Evolutionary conservation across 2,113 vertebrate genomes (phyloP), one percentile per base, ranked within the genome.

Genomic region (Grantiella picta): DNA sequence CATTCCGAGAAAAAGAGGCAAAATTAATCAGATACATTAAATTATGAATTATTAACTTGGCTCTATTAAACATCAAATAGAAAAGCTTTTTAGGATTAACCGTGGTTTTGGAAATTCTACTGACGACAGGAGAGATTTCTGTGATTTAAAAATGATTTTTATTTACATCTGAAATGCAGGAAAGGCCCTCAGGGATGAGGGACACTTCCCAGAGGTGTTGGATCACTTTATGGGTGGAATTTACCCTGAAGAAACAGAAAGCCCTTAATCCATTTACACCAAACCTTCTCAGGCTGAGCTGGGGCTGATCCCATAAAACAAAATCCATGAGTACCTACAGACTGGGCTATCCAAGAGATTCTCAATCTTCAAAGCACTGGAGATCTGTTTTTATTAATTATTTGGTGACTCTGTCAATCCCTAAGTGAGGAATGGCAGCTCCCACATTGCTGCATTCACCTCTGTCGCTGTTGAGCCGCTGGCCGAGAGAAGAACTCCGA

Each of bases 1-100:
- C 64, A 49, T 86, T 95, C 60, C 0, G 23, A 91, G 92, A 86
- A 86, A 96, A 94, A 93, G 78, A 88, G 79, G 54, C 71, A 88
- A 96, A 93, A 94, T 96, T 96, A 95, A 97, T 97, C 93, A 96
- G 88, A 88, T 90, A 91, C 88, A 93, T 96, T 93, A 96, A 95
- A 95, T 93, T 88, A 96, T 95, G 85, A 96, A 97, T 96, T 97
- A 96, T 97, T 96, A 96, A 96, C 90, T 93, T 82, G 9, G 68
- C 44, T 89, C 90, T 96, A 93, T 95, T 93, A 96, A 96, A 66
- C 78, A 88, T 88, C 85, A 92, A 91, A 77, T 47, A 90, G 75
- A 83, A 92, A 88, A 88, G 75, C 68, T 53, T 72, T 95, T 89
- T 56, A 53, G 54, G 36, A 90, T 95, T 89, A 97, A 63, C 70